A percentile compares a stretch with the other conserved stretches of the same genome.
These are phyloP conservation scores for Diplogasteroides magnus DNA, from an alignment of 1,140 invertebrate genomes.

Conservation along the genomic window DNA sequence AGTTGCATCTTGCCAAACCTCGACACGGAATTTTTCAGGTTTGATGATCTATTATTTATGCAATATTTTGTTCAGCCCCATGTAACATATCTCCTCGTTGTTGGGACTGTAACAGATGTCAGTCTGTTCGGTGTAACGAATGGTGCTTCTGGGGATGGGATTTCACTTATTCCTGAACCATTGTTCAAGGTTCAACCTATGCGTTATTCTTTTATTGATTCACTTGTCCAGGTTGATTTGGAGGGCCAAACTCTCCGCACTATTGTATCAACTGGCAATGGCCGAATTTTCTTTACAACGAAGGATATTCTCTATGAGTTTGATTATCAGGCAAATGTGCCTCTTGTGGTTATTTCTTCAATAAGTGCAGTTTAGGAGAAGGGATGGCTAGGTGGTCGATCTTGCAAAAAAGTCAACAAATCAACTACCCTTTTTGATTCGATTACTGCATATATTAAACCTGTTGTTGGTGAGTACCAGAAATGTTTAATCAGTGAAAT, in stretches of 20 bases:
- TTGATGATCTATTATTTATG: slow-evolving; percentile 55
- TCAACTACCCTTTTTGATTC: slow-evolving; percentile 59
- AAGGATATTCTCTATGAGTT: slow-evolving; percentile 94
- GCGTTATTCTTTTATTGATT: slow-evolving; percentile 16
- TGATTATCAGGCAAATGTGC: slow-evolving; percentile 73
- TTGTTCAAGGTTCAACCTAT: slow-evolving; percentile 67
- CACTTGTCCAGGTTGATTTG: slow-evolving; percentile 65
- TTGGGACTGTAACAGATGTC: slow-evolving; percentile 70
- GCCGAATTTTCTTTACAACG: slow-evolving; percentile 88
- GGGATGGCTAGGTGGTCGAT: slow-evolving; percentile 80
- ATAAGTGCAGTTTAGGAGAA: slow-evolving; percentile 61
- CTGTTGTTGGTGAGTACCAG: background rate
- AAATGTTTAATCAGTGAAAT: too few relatives aligned
- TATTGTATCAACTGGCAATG: slow-evolving; percentile 73
- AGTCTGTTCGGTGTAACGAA: slow-evolving; percentile 23
- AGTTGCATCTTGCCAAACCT: slow-evolving; percentile 47
- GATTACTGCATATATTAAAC: slow-evolving; percentile 10
- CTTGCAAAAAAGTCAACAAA: slow-evolving; percentile 73
- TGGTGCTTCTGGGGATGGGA: slow-evolving; percentile 65
- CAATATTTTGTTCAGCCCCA: slow-evolving; percentile 73
- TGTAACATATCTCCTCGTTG: slow-evolving; percentile 63
- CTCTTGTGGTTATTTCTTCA: slow-evolving; percentile 12
- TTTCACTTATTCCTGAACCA: slow-evolving; percentile 85
- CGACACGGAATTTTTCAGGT: slow-evolving; percentile 49
- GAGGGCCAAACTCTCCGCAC: slow-evolving; percentile 81